Percentiles rank a stretch among this genome's conserved stretches.
Evolutionary conservation across 2,888 invertebrate species (phyloP).

Genomic region (Tachina grossa): DNA sequence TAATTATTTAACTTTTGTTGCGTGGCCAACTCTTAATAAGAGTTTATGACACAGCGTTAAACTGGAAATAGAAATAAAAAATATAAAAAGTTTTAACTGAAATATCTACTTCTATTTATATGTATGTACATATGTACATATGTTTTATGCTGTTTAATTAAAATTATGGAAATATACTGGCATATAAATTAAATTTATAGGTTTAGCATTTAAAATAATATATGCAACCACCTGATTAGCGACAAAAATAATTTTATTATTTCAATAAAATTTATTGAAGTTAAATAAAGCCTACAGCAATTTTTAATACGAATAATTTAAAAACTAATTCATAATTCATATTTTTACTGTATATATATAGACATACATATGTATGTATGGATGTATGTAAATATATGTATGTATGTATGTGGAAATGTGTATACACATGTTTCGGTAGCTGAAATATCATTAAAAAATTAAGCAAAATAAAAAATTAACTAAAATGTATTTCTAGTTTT

Average conservation of each 20-base stretch:
- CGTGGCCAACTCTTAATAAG: constrained; percentile 22
- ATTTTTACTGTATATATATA: too few species aligned
- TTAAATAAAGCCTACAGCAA: too few species aligned
- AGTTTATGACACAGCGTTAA: constrained; percentile 41
- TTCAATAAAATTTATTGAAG: too few species aligned
- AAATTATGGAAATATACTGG: constrained; percentile 19
- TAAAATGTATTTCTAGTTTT: too few species aligned
- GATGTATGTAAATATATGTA: too few species aligned
- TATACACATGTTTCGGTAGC: neutral
- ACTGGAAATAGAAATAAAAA: constrained; percentile 39
- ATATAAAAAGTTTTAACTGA: neutral
- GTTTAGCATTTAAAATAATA: neutral
- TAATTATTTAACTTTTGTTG: constrained; percentile 13
- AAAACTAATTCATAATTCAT: too few species aligned
- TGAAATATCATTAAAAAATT: neutral
- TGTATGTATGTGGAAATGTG: too few species aligned
- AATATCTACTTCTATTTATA: neutral
- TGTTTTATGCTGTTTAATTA: constrained; percentile 13
- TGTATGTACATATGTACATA: too few species aligned
- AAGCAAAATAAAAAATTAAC: too few species aligned
- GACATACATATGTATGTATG: too few species aligned
- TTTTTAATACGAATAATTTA: too few species aligned
- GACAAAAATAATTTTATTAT: too few species aligned
- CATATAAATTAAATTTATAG: neutral
- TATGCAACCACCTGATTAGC: neutral